These are phyloP conservation scores for Bembecia ichneumoniformis DNA, from an alignment of 2,888 invertebrate species.

Conservation along the genomic window DNA sequence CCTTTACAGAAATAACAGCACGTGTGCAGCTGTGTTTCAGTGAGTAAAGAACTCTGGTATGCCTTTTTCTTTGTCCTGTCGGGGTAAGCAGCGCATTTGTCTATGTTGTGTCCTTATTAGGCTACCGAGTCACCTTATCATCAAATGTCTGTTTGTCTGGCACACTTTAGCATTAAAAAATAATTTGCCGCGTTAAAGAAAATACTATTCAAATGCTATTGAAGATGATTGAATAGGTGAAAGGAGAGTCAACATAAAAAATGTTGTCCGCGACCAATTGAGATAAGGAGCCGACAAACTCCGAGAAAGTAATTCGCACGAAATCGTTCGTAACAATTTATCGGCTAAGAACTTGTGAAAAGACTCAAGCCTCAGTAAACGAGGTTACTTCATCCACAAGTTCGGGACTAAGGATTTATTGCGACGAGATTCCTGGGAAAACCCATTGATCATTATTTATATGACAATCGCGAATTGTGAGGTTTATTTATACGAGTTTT, in stretches of 20 bases:
- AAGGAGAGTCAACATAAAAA: slow-evolving; percentile 7
- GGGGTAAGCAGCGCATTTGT: no score
- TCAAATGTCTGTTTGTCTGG: no score
- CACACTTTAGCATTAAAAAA: no score
- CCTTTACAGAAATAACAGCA: no score
- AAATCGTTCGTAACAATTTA: slow-evolving; percentile 48
- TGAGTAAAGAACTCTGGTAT: no score
- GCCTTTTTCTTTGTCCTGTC: no score
- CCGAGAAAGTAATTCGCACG: slow-evolving; percentile 34
- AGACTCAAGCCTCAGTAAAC: slow-evolving; percentile 25
- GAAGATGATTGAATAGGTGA: no score
- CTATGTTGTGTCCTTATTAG: no score
- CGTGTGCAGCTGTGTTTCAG: no score
- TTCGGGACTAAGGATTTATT: slow-evolving; percentile 20
- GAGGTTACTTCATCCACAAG: slow-evolving; percentile 29
- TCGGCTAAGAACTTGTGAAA: slow-evolving; percentile 37
- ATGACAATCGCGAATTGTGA: not conserved
- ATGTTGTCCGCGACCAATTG: slow-evolving; percentile 8
- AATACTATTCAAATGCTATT: no score
- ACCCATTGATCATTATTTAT: not conserved
- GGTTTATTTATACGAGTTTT: not conserved
- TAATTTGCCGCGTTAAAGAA: no score
- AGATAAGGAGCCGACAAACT: slow-evolving; percentile 37
- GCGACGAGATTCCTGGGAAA: slow-evolving; percentile 5
- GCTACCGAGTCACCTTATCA: no score